Conservation (phyloP, 2,888 invertebrate genomes). For the Stenodema calcarata region DNA sequence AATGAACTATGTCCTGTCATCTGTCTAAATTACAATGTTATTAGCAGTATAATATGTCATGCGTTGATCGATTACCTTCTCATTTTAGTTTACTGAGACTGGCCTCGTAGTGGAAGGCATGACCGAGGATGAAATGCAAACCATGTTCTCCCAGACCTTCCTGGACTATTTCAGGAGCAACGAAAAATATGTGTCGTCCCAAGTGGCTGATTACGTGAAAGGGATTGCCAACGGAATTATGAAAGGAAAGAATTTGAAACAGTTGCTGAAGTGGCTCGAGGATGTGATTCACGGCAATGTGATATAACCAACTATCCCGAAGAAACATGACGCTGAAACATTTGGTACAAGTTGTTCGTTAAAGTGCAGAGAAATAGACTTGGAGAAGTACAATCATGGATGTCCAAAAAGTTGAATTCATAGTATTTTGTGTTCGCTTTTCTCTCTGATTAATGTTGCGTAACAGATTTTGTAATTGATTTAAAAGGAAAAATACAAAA, state of each 20-base stretch:
- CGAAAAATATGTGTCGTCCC: slow-evolving; percentile 39
- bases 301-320: neutral
- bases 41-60: too few relatives aligned
- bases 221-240: slow-evolving; percentile 52
- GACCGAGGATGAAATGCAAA: slow-evolving; percentile 44
- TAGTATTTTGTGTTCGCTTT: too few relatives aligned
- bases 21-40: too few relatives aligned
- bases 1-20: too few relatives aligned
- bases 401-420: too few relatives aligned
- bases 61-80: neutral
- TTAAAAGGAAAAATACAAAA: too few relatives aligned
- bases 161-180: slow-evolving; percentile 49
- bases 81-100: slow-evolving; percentile 47
- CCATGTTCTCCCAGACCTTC: slow-evolving; percentile 38
- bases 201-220: slow-evolving; percentile 48
- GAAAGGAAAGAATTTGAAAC: slow-evolving; percentile 47
- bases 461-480: too few relatives aligned
- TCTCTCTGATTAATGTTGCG: too few relatives aligned
- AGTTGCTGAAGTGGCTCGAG: slow-evolving; percentile 50
- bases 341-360: too few relatives aligned
- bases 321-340: too few relatives aligned
- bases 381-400: too few relatives aligned
- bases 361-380: too few relatives aligned
- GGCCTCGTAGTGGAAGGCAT: slow-evolving; percentile 52
- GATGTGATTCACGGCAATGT: slow-evolving; percentile 48